phyloP scores from a whole-genome alignment of 2,113 vertebrate species.

The Eupsittula cactorum region DNA sequence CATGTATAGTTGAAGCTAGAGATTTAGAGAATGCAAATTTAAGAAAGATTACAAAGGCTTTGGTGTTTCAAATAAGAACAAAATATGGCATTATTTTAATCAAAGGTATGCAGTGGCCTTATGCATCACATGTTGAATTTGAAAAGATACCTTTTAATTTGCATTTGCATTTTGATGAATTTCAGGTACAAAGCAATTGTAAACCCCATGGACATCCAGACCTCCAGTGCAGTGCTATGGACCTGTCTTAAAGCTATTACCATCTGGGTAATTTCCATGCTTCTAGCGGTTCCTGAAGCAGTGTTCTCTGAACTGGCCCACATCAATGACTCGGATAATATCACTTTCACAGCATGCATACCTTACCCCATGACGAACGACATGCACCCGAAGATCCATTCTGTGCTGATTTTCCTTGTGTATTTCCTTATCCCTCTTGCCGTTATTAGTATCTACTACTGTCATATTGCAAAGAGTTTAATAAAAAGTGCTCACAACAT shows the following conservation, averaged over 20 bases:
- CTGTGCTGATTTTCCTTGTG: slow-evolving; percentile 91
- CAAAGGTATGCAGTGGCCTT: neutral
- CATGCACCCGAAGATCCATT: slow-evolving; percentile 92
- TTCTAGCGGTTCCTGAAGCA: slow-evolving; percentile 90
- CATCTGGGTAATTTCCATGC: slow-evolving; percentile 89
- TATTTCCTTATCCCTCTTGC: slow-evolving; percentile 91
- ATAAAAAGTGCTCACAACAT: slow-evolving; percentile 91
- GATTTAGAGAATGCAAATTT: neutral
- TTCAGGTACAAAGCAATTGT: slow-evolving; percentile 94
- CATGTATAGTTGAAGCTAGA: neutral
- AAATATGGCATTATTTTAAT: neutral
- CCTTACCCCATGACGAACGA: slow-evolving; percentile 89
- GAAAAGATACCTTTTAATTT: neutral
- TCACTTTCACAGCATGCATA: slow-evolving; percentile 88
- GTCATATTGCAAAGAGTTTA: slow-evolving; percentile 90
- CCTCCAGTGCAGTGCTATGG: slow-evolving; percentile 85
- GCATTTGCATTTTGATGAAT: neutral
- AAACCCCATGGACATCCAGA: slow-evolving; percentile 96
- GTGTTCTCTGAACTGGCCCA: slow-evolving; percentile 88
- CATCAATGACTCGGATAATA: slow-evolving; percentile 78
- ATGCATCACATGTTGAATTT: neutral
- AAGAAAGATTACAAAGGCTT: neutral
- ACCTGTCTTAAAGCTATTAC: slow-evolving; percentile 85
- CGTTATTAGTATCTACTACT: slow-evolving; percentile 92
- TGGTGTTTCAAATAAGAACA: neutral